Evolutionary conservation across 2,113 vertebrate genomes (phyloP), one percentile per base, ranked within the genome.

Genomic region (Hippopotamus amphibius): DNA sequence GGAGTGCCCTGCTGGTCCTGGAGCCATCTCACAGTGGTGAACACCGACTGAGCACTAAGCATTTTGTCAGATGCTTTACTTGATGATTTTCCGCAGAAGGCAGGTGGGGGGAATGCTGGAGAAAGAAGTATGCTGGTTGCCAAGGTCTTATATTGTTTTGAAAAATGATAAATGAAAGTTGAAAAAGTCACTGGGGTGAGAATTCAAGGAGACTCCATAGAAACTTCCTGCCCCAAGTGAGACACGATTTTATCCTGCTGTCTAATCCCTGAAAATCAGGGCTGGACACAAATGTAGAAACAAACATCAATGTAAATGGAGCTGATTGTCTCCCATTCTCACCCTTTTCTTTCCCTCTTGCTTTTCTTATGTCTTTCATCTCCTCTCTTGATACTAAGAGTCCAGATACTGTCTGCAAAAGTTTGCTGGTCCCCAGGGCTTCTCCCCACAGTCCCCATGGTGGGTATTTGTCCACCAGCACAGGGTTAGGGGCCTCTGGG

Each of bases 131-230:
- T 71, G 82, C 84, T 59, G 68, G 19, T n/a, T 93, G 96, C 93
- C 86, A 95, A 89, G 82, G 46, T n/a, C 71, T 87, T 90, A 21
- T 14, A 43, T 43, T 90, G 85, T 74, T 97, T 93, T 93, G 74
- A 86, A 71, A 92, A 94, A 94, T 96, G 95, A 96, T 94, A 93
- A 92, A 89, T 86, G 46, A 72, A 94, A 93, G 81, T 95, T 90
- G 84, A 85, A 93, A 97, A 92, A 88, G 81, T 76, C 91, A 84
- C 69, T 8, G 24, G 77, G 48, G 50, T 59, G 82, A 93, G 61
- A 72, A 50, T 95, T 96, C 74, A 93, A 97, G 68, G 68, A 79
- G 37, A 79, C 61, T 72, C 6, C 7, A 43, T 84, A 59, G 86
- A 93, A 91, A 83, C 37, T n/a, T 50, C 16, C 22, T 41, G 68